Base-by-base conservation (phyloP, 2,888 invertebrate genomes). In the Urechis unicinctus region DNA sequence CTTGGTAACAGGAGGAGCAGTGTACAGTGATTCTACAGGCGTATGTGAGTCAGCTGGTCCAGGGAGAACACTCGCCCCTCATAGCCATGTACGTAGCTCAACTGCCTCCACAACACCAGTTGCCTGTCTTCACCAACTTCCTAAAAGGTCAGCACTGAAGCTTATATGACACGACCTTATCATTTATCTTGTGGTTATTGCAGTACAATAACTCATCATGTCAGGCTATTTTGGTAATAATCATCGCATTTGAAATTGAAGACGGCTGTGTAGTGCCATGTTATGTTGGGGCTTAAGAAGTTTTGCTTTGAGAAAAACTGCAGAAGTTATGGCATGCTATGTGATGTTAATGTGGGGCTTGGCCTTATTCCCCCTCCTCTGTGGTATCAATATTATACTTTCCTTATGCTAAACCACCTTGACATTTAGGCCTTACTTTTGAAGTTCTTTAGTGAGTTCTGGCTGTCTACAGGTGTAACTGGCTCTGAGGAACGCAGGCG, bases 11-110 rank as follows among this genome's bases (percentile, higher is more conserved):
- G 68, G 75, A 76, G 70, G 85, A 87, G 63, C 79, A 85, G 55
- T 87, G 88, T 24, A 87, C 90, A 70, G 83, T 84, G 65, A 84
- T 94, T 53, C 78, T 94, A 36, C 85, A 89, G 67, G 84, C 85
- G 63, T 85, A 83, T 74, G 82, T 83, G 29, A 75, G 82, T 78
- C 65, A 89, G 85, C 80, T 95, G 26, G 88, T 90, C 59, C 83
- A 85, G 54, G 82, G 87, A 56, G 85, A 85, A 21, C 87, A 89
- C 67, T 85, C 89, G 2, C 84, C 85, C 60, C 80, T 92, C 29
- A 85, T 95, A 9, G 91, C 94, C 0, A 88, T 85, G 73, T 95
- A 95, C 70, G 86, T 88, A 0, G 86, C 91, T 2, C 86, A 87
- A 54, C 81, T 95, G 45, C 88, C 89, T 9, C 79, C 79, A 48